phyloP scores from a whole-genome alignment of 2,113 vertebrate genomes.

The Trichechus manatus region DNA sequence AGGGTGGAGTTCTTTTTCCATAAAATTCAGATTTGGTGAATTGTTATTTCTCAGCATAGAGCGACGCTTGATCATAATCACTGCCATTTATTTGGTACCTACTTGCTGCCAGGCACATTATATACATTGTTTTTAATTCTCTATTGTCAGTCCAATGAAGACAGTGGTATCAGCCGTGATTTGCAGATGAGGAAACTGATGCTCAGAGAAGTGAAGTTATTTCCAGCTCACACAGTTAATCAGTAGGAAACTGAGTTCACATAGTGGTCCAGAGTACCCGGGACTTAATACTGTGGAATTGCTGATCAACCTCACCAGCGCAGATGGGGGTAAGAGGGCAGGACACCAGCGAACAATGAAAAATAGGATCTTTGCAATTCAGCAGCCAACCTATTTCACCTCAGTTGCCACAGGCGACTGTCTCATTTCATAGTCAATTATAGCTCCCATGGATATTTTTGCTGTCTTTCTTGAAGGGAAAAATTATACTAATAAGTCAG shows the following conservation, averaged over 20 bases:
- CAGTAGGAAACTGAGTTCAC: not conserved
- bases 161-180: not conserved
- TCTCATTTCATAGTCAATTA: constrained; percentile 74
- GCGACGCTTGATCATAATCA: not conserved
- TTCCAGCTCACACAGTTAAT: not conserved
- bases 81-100: not conserved
- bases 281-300: not conserved
- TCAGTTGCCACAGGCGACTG: constrained; percentile 51
- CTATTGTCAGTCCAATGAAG: not conserved
- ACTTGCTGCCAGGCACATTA: not conserved
- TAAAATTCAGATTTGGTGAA: constrained; percentile 58
- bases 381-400: constrained; percentile 45
- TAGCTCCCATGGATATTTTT: constrained; percentile 60
- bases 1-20: not conserved
- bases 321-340: not conserved
- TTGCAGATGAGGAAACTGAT: constrained; percentile 44
- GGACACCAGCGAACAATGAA: not conserved
- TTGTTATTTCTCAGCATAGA: not conserved
- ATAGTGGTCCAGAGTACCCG: not conserved
- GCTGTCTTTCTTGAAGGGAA: constrained; percentile 54
- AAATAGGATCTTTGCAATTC: constrained; percentile 55
- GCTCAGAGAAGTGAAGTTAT: not conserved
- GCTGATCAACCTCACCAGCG: not conserved
- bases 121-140: not conserved
- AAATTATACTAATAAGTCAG: constrained; percentile 72